Conservation (phyloP, 2,113 vertebrate genomes). For the Daboia siamensis region DNA sequence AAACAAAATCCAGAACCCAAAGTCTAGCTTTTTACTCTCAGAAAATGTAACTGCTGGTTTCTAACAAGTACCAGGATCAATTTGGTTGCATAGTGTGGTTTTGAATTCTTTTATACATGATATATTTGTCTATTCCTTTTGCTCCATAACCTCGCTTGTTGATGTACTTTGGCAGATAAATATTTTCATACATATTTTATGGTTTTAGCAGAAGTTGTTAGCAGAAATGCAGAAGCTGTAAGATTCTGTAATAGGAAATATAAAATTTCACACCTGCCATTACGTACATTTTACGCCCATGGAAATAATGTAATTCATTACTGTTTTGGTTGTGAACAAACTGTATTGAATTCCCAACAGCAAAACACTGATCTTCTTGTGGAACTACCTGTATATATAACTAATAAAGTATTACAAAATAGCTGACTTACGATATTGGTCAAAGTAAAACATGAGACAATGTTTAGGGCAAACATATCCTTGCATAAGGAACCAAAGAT, state of each 20-base stretch:
- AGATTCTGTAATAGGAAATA: not conserved
- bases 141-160: not conserved
- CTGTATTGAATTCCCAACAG: not conserved
- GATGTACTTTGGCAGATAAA: not conserved
- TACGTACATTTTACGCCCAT: not conserved
- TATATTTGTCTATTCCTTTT: not conserved
- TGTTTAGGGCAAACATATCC: not conserved
- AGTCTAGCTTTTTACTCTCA: not conserved
- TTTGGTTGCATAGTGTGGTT: not conserved
- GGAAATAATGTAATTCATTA: not conserved
- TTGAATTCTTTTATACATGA: not conserved
- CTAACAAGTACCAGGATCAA: not conserved
- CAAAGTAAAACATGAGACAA: not conserved
- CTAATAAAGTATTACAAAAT: not conserved
- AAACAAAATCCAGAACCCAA: not conserved
- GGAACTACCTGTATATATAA: not conserved
- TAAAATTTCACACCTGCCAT: not conserved
- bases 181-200: not conserved
- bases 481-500: not conserved
- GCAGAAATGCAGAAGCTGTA: not conserved
- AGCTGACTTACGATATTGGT: not conserved
- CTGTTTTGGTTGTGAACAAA: not conserved
- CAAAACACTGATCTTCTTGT: not conserved
- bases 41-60: not conserved
- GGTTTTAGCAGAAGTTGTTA: not conserved